A percentile compares a stretch with the other conserved stretches of the same genome.
Conservation (phyloP, 2,888 invertebrate species). For the Nomada fabriciana region DNA sequence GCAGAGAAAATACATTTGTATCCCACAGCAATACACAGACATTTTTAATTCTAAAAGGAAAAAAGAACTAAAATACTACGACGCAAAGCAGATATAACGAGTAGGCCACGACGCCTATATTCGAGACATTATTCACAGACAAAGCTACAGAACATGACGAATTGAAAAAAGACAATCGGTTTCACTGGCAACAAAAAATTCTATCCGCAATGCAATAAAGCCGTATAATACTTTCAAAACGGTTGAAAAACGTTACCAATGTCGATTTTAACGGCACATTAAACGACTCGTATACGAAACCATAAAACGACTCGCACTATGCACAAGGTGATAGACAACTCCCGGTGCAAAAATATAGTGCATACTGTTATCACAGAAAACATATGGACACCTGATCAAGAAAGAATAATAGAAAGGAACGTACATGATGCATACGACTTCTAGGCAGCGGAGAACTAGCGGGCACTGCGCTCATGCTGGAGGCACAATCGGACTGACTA, state of each 20-base stretch:
- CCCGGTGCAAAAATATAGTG: neutral
- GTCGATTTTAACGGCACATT: slow-evolving; percentile 21
- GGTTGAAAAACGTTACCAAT: slow-evolving; percentile 15
- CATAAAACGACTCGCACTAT: neutral
- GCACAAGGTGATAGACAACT: neutral
- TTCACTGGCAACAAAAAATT: neutral
- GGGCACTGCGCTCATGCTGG: slow-evolving; percentile 89
- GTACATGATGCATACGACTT: slow-evolving; percentile 80
- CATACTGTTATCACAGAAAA: slow-evolving; percentile 62
- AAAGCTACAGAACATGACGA: neutral
- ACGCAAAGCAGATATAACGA: slow-evolving; percentile 1
- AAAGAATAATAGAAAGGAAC: slow-evolving; percentile 73
- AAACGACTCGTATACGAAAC: neutral
- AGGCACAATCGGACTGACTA: slow-evolving; percentile 95
- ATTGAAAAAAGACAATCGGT: neutral
- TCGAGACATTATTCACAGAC: neutral
- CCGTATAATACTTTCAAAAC: neutral
- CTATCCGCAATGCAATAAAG: neutral
- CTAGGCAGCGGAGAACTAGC: slow-evolving; percentile 84
- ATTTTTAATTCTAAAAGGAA: slow-evolving; percentile 3
- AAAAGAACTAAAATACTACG: neutral
- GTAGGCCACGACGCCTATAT: slow-evolving; percentile 22
- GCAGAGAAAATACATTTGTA: slow-evolving; percentile 45
- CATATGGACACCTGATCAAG: slow-evolving; percentile 73
- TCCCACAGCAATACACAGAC: slow-evolving; percentile 31